phyloP scores from a whole-genome alignment of 2,888 invertebrate species.

The Chloromyia formosa region DNA sequence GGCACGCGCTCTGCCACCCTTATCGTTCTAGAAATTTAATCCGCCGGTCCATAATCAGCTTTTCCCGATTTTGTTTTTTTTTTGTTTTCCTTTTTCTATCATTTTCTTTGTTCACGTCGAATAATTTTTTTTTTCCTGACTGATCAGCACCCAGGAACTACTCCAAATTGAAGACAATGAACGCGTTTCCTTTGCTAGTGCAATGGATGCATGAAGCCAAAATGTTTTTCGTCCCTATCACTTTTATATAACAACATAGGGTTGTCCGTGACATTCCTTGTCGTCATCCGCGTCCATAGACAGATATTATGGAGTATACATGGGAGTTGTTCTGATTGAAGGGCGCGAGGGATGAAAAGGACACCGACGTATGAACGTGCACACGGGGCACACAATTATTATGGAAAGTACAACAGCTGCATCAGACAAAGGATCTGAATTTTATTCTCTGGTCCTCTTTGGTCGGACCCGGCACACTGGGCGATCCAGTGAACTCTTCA shows the following conservation, averaged over 20 bases:
- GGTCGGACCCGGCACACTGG: background rate
- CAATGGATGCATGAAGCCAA: background rate
- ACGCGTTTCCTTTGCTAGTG: background rate
- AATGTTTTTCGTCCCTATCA: conserved; percentile 7
- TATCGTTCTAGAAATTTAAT: conserved; percentile 27
- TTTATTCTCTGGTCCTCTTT: background rate
- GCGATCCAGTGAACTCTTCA: background rate
- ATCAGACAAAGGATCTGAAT: conserved; percentile 39
- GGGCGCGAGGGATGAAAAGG: conserved; percentile 8
- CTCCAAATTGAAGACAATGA: background rate
- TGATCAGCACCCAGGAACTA: background rate
- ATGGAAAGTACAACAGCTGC: conserved; percentile 36
- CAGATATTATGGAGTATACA: background rate
- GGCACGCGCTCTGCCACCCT: conserved; percentile 39
- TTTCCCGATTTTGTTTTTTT: conserved; percentile 5
- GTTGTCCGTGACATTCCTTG: conserved; percentile 37
- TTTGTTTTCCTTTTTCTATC: conserved; percentile 19
- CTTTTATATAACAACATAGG: conserved; percentile 4
- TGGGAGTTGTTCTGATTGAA: too few species aligned
- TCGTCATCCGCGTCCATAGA: background rate
- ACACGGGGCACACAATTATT: conserved; percentile 14
- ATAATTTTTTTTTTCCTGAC: conserved; percentile 7
- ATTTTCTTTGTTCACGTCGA: conserved; percentile 22
- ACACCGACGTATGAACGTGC: conserved; percentile 4
- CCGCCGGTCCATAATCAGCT: conserved; percentile 35